These are phyloP conservation scores for Epinephelus fuscoguttatus DNA, from an alignment of 2,113 vertebrate genomes.

Conservation along the genomic window DNA sequence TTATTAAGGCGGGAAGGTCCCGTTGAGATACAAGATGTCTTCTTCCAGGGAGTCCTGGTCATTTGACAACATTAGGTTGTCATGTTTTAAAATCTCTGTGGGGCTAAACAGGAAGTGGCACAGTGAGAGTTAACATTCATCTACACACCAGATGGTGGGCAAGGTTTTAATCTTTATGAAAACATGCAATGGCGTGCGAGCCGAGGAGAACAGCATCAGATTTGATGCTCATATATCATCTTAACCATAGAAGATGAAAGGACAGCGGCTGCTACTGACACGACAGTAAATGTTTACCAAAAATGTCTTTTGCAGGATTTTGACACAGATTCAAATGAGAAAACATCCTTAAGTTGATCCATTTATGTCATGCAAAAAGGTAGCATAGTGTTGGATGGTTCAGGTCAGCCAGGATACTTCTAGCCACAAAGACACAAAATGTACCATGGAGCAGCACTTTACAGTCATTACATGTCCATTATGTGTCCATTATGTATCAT, in stretches of 20 bases:
- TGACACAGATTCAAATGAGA: neutral
- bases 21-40: too few relatives aligned
- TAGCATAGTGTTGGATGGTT: neutral
- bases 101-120: slow-evolving; percentile 7
- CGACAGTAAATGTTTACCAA: neutral
- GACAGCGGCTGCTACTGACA: neutral
- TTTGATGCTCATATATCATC: neutral
- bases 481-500: neutral
- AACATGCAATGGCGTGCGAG: slow-evolving; percentile 20
- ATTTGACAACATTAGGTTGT: neutral
- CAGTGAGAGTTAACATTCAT: slow-evolving; percentile 2
- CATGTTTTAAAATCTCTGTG: neutral
- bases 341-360: too few relatives aligned
- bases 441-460: neutral
- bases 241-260: neutral
- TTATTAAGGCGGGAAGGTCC: too few relatives aligned
- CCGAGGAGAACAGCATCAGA: neutral
- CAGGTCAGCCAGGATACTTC: neutral
- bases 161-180: slow-evolving; percentile 46
- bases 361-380: neutral
- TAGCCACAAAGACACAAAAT: neutral
- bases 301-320: neutral
- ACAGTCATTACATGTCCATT: neutral
- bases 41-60: too few relatives aligned
- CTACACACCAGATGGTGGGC: slow-evolving; percentile 29